Percentiles rank a stretch among this genome's conserved stretches.
Evolutionary conservation across 2,888 invertebrate species (phyloP).

Genomic region (Sphaeridia pumilis): DNA sequence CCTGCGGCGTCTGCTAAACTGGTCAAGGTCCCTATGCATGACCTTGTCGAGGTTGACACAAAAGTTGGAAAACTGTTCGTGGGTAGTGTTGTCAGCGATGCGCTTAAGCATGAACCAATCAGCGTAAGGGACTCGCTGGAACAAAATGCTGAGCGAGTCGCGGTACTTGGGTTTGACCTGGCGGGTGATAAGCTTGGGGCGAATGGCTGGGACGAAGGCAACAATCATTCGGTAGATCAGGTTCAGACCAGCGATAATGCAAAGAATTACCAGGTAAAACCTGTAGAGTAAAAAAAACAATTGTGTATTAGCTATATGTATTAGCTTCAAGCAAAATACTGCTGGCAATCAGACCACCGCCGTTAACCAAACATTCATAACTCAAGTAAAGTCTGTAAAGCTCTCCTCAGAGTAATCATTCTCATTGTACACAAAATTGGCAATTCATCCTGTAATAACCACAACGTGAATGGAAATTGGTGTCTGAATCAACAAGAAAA

Average conservation of each 20-base stretch:
- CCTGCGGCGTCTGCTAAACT: not conserved
- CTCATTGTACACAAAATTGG: too few relatives aligned
- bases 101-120: conserved; percentile 34
- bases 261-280: conserved; percentile 38
- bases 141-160: conserved; percentile 7
- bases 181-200: conserved; percentile 18
- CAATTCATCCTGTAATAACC: too few relatives aligned
- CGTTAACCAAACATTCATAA: too few relatives aligned
- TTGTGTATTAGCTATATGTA: too few relatives aligned
- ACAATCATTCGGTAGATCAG: conserved; percentile 34
- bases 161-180: conserved; percentile 13
- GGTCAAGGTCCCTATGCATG: not conserved
- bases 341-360: too few relatives aligned
- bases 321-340: too few relatives aligned
- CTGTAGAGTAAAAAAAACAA: conserved; percentile 21
- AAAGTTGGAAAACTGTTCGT: not conserved
- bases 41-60: not conserved
- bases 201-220: conserved; percentile 21
- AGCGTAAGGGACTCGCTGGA: conserved; percentile 19
- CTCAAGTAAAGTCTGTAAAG: too few relatives aligned
- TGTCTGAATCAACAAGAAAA: too few relatives aligned
- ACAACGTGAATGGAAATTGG: too few relatives aligned
- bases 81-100: conserved; percentile 21
- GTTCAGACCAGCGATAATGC: conserved; percentile 31
- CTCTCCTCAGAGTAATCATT: too few relatives aligned